Conservation (phyloP, 2,888 invertebrate species). For the Resseliella maxima region DNA sequence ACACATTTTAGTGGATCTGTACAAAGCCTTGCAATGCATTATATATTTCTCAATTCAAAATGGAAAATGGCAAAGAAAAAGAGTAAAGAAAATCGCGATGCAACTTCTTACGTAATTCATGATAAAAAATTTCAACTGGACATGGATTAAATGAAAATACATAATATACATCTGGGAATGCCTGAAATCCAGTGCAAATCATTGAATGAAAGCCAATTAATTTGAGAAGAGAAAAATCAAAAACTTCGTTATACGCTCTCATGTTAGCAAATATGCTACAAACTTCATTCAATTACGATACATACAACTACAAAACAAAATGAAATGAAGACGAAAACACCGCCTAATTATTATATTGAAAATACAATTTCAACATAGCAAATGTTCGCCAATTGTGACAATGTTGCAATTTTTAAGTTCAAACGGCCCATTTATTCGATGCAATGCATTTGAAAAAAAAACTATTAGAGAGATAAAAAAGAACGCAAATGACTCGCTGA, state of each 20-base stretch:
- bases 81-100: neutral
- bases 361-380: no score
- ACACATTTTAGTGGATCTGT: neutral
- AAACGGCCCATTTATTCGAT: slow-evolving; percentile 9
- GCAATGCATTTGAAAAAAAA: neutral
- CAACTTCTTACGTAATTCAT: slow-evolving; percentile 31
- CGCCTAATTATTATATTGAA: neutral
- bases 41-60: neutral
- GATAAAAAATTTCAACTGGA: slow-evolving; percentile 44
- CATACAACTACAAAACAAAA: no score
- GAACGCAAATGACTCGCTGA: neutral
- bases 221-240: no score
- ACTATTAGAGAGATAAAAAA: neutral
- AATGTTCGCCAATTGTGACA: no score
- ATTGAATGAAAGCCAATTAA: no score
- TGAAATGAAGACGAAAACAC: neutral
- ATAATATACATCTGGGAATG: neutral
- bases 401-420: slow-evolving; percentile 7
- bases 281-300: no score
- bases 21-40: neutral
- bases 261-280: no score
- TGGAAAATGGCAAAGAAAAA: neutral
- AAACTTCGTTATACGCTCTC: no score
- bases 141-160: slow-evolving; percentile 46
- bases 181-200: neutral